A percentile compares a stretch with the other conserved stretches of the same genome.
Conservation (phyloP, 2,797 vertebrate species). For the Propithecus deckenii region DNA sequence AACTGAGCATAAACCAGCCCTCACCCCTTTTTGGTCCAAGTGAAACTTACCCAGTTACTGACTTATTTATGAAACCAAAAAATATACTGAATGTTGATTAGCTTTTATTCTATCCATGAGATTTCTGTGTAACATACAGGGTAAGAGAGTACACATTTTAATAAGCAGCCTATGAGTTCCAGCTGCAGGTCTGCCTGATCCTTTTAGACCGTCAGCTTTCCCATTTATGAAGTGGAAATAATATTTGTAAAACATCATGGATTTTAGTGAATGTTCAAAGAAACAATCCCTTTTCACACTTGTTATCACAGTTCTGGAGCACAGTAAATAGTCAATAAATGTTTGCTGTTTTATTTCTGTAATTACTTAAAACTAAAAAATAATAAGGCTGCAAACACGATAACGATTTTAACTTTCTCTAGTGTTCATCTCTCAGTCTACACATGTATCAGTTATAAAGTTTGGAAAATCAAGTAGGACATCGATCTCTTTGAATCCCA, state of each 20-base stretch:
- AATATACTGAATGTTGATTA: conserved; percentile 12
- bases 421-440: neutral
- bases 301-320: neutral
- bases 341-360: neutral
- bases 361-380: neutral
- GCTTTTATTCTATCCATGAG: neutral
- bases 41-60: neutral
- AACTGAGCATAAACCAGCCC: neutral
- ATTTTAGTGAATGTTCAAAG: neutral
- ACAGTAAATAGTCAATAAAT: neutral
- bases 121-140: neutral
- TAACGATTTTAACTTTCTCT: neutral
- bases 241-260: neutral
- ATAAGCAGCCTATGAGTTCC: neutral
- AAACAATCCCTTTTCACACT: neutral
- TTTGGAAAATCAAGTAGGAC: neutral
- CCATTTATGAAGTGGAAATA: neutral
- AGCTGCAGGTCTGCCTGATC: neutral
- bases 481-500: neutral
- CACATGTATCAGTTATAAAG: neutral
- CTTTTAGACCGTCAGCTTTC: neutral
- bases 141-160: conserved; percentile 45
- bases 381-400: neutral
- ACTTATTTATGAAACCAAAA: conserved; percentile 53
- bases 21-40: neutral